These are phyloP conservation scores for Parambassis ranga DNA, from an alignment of 2,797 vertebrate species.

Conservation along the genomic window DNA sequence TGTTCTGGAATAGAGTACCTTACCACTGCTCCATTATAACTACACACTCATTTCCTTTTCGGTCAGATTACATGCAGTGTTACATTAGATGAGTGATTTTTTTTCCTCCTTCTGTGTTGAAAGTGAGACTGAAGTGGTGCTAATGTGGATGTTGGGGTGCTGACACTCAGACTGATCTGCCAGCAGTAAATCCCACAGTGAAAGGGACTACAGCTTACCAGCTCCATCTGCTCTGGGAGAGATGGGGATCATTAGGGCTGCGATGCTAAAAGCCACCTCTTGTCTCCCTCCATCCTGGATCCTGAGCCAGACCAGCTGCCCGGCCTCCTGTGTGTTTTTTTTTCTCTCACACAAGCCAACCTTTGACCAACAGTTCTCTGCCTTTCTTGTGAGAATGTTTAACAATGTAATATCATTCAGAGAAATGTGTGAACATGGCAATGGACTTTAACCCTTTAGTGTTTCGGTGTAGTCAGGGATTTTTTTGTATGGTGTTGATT, in stretches of 20 bases:
- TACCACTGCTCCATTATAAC: no score
- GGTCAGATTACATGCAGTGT: no score
- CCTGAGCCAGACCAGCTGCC: constrained; percentile 43
- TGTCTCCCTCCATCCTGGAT: constrained; percentile 27
- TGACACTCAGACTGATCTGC: constrained; percentile 33
- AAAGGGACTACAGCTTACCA: constrained; percentile 25
- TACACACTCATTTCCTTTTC: no score
- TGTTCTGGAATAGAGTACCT: no score
- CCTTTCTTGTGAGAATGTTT: constrained; percentile 33
- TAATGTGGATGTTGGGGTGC: neutral
- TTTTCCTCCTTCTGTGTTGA: neutral
- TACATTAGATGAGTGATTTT: neutral
- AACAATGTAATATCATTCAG: constrained; percentile 30
- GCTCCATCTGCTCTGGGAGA: constrained; percentile 28
- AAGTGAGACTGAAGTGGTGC: neutral
- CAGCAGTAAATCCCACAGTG: constrained; percentile 39
- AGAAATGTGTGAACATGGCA: neutral
- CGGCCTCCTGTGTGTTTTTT: constrained; percentile 1
- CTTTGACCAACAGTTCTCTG: constrained; percentile 24
- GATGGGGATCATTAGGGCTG: constrained; percentile 41
- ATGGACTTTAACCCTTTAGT: constrained; percentile 38
- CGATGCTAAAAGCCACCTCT: constrained; percentile 50
- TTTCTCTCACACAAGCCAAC: constrained; percentile 15
- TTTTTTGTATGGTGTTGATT: constrained; percentile 9
- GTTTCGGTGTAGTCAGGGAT: constrained; percentile 12